A percentile compares a stretch with the other conserved stretches of the same genome.
Conservation (phyloP, 2,888 invertebrate species). For the Drymonia ruficornis region DNA sequence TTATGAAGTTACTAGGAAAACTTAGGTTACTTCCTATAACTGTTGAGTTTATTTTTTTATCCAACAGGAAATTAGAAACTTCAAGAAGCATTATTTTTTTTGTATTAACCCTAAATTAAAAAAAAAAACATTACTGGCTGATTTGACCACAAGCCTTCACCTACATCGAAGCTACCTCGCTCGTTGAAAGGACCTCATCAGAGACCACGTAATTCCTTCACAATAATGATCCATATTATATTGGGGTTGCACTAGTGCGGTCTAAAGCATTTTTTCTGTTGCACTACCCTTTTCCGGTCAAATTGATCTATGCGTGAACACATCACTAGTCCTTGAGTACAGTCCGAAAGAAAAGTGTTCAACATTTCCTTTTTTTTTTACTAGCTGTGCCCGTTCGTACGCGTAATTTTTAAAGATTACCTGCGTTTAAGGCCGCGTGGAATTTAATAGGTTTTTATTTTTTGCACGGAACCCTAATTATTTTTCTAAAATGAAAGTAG, state of each 20-base stretch:
- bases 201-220: background rate
- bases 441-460: too few species aligned
- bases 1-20: too few species aligned
- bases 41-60: too few species aligned
- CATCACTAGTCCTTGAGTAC: conserved; percentile 50
- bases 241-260: conserved; percentile 42
- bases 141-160: background rate
- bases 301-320: conserved; percentile 66
- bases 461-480: too few species aligned
- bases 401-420: too few species aligned
- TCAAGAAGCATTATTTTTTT: too few species aligned
- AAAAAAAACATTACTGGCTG: background rate
- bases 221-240: conserved; percentile 20
- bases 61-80: too few species aligned
- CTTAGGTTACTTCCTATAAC: too few species aligned
- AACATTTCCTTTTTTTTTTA: too few species aligned
- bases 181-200: conserved; percentile 2
- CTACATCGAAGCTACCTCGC: background rate
- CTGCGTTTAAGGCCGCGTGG: too few species aligned
- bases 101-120: background rate
- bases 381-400: too few species aligned
- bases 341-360: conserved; percentile 13
- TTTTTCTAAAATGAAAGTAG: too few species aligned
- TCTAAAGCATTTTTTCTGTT: conserved; percentile 45
- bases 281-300: conserved; percentile 50